A percentile compares a stretch with the other conserved stretches of the same genome.
Evolutionary conservation across 2,113 vertebrate species (phyloP).

Genomic region (Lepus timidus): DNA sequence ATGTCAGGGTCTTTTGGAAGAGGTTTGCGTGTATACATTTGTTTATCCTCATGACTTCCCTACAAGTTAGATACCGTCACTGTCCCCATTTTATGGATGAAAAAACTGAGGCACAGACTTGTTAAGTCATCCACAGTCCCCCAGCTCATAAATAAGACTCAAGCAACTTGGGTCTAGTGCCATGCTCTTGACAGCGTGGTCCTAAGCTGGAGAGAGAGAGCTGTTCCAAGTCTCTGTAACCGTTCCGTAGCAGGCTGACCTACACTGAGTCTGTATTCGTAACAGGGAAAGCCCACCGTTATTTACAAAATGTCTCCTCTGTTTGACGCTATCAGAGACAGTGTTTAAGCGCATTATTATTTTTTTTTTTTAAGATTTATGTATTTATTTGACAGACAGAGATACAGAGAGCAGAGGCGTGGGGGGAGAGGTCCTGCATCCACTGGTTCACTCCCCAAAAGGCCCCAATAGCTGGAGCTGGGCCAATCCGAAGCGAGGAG

Average conservation of each 20-base stretch:
- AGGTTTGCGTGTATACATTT: neutral
- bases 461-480: too few relatives aligned
- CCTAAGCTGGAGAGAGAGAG: neutral
- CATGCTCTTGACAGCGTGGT: neutral
- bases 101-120: neutral
- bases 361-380: too few relatives aligned
- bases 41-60: neutral
- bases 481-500: too few relatives aligned
- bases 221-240: neutral
- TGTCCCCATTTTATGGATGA: neutral
- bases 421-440: too few relatives aligned
- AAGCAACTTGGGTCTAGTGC: neutral
- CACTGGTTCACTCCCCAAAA: too few relatives aligned
- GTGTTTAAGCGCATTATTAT: neutral
- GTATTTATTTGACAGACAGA: too few relatives aligned
- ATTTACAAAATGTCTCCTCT: neutral
- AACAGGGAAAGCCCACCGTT: neutral
- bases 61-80: neutral
- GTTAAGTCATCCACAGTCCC: neutral
- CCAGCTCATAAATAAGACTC: neutral
- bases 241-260: neutral
- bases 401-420: too few relatives aligned
- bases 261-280: neutral
- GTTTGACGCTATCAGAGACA: neutral
- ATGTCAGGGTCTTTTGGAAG: neutral